A percentile compares a stretch with the other conserved stretches of the same genome.
Conservation (phyloP, 2,797 vertebrate species). For the Gorsachius magnificus region DNA sequence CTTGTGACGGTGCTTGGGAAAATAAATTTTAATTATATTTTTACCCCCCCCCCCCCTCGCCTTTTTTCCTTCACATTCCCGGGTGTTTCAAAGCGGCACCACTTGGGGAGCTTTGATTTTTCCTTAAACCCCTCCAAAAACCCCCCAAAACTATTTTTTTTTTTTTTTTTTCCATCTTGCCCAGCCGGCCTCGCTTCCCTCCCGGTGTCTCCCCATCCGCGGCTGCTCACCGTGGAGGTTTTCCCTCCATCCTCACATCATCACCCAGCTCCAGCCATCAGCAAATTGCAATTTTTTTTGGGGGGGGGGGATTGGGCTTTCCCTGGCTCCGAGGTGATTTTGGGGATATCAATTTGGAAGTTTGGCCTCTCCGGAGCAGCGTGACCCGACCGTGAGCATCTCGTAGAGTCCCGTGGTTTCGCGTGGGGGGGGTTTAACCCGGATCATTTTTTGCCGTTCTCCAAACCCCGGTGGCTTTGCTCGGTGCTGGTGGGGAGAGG, state of each 20-base stretch:
- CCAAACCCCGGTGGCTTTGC: neutral
- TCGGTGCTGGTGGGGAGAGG: neutral
- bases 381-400: neutral
- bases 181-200: neutral
- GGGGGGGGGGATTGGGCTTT: neutral
- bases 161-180: neutral
- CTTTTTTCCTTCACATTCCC: accelerated
- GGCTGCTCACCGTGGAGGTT: neutral
- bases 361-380: neutral
- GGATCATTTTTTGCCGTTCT: no score
- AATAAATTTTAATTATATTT: neutral
- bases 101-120: neutral
- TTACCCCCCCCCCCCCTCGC: accelerated
- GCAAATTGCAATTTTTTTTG: neutral
- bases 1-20: neutral
- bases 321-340: neutral
- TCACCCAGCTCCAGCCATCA: accelerated
- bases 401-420: neutral
- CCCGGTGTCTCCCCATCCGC: accelerated
- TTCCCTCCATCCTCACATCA: accelerated
- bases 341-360: neutral
- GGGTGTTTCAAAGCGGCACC: neutral
- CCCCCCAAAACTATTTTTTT: no score
- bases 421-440: accelerated
- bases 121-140: no score